phyloP scores from a whole-genome alignment of 2,888 invertebrate species.

The Pyrochroa serraticornis region DNA sequence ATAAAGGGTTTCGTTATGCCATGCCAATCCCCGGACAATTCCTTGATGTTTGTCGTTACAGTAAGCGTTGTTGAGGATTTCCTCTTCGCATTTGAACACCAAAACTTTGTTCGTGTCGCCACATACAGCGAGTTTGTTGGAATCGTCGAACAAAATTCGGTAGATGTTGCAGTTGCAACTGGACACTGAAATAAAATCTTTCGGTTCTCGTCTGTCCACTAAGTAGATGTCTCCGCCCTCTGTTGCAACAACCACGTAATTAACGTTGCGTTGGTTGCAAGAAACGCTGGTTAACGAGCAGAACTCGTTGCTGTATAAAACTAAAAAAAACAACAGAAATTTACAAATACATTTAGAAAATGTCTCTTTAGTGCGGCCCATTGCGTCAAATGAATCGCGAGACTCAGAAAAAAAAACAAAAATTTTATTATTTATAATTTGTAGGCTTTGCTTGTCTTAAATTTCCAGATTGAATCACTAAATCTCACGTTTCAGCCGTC shows the following conservation, averaged over 20 bases:
- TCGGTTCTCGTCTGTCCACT: constrained; percentile 60
- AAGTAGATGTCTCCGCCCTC: constrained; percentile 61
- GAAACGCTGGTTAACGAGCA: constrained; percentile 55
- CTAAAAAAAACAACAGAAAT: constrained; percentile 44
- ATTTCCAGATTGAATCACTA: no score
- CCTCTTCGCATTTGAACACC: constrained; percentile 55
- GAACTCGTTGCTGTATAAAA: constrained; percentile 55
- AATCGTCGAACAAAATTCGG: constrained; percentile 54
- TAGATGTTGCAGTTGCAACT: constrained; percentile 53
- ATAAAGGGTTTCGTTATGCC: constrained; percentile 60
- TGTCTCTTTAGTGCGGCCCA: no score
- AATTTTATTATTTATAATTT: no score
- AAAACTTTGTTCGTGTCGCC: constrained; percentile 58
- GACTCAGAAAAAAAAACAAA: no score
- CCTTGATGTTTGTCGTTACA: constrained; percentile 59
- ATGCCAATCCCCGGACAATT: constrained; percentile 64
- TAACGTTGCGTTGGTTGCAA: constrained; percentile 56
- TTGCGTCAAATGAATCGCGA: no score
- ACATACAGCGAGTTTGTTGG: constrained; percentile 59
- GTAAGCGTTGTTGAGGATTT: constrained; percentile 53
- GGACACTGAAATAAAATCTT: constrained; percentile 49
- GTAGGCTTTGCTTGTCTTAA: no score
- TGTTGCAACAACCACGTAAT: constrained; percentile 60
- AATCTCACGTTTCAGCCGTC: no score
- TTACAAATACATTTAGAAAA: no score